phyloP scores from a whole-genome alignment of 2,888 invertebrate species.

The Trachelus tabidus region DNA sequence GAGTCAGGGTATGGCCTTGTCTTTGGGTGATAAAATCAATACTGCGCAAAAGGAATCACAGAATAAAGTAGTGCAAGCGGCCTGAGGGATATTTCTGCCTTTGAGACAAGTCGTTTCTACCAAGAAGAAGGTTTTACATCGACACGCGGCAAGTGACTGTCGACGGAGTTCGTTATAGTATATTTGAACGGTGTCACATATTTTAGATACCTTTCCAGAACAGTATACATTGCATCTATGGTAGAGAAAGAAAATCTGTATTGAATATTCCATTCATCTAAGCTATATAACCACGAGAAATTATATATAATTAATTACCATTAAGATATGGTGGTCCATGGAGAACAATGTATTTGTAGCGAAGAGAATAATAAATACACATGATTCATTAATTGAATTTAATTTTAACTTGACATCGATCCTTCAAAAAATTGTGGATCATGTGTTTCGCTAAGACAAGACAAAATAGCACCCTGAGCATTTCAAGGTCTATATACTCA shows the following conservation, averaged over 20 bases:
- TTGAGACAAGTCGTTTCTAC: background rate
- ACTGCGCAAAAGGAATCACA: slow-evolving; percentile 81
- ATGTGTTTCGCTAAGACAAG: background rate
- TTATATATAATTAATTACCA: background rate
- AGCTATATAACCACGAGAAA: background rate
- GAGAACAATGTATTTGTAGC: slow-evolving; percentile 1
- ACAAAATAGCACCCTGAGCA: background rate
- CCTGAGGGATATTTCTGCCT: slow-evolving; percentile 34
- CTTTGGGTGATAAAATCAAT: slow-evolving; percentile 98
- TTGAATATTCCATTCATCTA: background rate
- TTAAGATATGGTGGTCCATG: background rate
- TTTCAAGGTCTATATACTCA: background rate
- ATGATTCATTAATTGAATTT: slow-evolving; percentile 13
- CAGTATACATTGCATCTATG: background rate
- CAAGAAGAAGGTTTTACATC: background rate
- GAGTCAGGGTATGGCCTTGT: slow-evolving; percentile 99
- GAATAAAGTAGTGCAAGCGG: slow-evolving; percentile 60
- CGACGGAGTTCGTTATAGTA: background rate
- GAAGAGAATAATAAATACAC: slow-evolving; percentile 5
- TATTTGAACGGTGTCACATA: background rate
- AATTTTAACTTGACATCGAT: slow-evolving; percentile 4
- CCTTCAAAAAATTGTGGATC: background rate
- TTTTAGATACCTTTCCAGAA: background rate
- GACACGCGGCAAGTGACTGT: background rate
- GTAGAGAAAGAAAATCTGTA: background rate